Evolutionary conservation across 2,888 invertebrate species (phyloP), one percentile per base, ranked within the genome.

Genomic region (Mesorhabditis spiculigera): DNA sequence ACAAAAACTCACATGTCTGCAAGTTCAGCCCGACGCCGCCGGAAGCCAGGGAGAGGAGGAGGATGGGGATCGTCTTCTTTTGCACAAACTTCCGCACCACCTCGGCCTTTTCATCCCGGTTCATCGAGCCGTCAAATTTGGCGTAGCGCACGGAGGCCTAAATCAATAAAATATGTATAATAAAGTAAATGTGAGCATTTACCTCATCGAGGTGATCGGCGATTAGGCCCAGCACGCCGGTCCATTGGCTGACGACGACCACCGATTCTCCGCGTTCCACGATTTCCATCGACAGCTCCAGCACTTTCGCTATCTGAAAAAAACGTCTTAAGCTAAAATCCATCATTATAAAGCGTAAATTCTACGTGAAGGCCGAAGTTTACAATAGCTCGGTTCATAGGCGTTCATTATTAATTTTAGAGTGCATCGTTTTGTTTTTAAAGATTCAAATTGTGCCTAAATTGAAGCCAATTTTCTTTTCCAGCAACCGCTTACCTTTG

Each of bases 21-120:
- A 96, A 89, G 89, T 97, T 96, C 13, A 97, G 89, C 0, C 96
- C 96, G 16, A 95, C 94, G 43, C 95, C 96, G 65, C 95, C 96
- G 63, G 96, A 95, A 72, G 92, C 92, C 44, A 96, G 88, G 0
- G 95, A 95, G 0, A 97, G 88, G 63, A 97, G 87, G 8, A 62
- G 4, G 13, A 50, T 5, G 58, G 58, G 58, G 10, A 50, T n/a
- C 8, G 10, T 10, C 58, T 50, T 50, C 58, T 50, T n/a, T n/a
- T n/a, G 8, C 58, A 50, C 58, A 50, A 50, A 50, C 58, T 10
- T n/a, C 1, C n/a, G 8, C 10, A 50, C n/a, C 10, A 50, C 58
- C n/a, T 50, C 58, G 58, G 10, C 58, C n/a, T 50, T 50, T n/a
- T 50, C n/a, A 3, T 50, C 58, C 58, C 58, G 58, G n/a, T 50